These are phyloP conservation scores for Diploptera punctata DNA, from an alignment of 2,888 invertebrate genomes.

Conservation along the genomic window DNA sequence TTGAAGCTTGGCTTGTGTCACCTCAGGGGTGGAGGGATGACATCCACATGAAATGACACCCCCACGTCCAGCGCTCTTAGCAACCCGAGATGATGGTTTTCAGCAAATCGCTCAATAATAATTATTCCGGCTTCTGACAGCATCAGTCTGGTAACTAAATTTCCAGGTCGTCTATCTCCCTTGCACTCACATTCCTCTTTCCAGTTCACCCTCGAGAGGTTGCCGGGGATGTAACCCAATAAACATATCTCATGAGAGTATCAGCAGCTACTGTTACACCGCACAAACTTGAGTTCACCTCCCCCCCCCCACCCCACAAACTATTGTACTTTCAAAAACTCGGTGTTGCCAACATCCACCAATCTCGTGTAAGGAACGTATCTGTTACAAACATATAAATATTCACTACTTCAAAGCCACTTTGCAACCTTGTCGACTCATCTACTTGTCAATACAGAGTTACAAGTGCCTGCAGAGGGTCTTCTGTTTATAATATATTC, in stretches of 20 bases:
- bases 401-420: no score
- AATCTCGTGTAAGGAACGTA: no score
- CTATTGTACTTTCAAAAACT: conserved; percentile 14
- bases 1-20: neutral
- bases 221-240: conserved; percentile 28
- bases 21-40: neutral
- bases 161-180: conserved; percentile 11
- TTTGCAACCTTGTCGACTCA: no score
- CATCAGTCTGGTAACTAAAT: conserved; percentile 25
- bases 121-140: conserved; percentile 34
- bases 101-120: conserved; percentile 32
- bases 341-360: neutral
- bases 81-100: conserved; percentile 24
- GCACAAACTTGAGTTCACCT: neutral
- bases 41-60: neutral
- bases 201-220: conserved; percentile 10
- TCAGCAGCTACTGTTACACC: conserved; percentile 6
- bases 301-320: neutral
- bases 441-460: no score
- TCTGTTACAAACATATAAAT: no score
- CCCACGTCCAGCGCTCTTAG: conserved; percentile 3
- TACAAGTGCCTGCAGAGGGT: no score
- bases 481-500: no score
- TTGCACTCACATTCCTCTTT: conserved; percentile 12
- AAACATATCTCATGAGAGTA: conserved; percentile 20